Base-by-base conservation (phyloP, 2,888 invertebrate genomes). In the Trachelus iudaicus region DNA sequence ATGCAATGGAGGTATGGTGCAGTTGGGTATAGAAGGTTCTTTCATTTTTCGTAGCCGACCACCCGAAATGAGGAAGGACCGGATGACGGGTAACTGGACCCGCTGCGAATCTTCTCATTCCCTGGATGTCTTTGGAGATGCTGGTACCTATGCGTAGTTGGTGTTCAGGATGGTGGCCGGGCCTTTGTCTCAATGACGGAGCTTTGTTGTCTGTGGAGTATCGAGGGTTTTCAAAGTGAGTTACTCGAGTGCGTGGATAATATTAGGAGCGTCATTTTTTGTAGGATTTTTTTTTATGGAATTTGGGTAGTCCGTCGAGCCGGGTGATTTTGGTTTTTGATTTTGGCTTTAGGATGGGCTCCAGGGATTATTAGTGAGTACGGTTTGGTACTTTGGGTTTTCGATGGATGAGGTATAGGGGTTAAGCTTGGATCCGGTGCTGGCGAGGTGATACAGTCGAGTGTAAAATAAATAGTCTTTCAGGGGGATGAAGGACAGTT, bases 61-160 rank as follows among this genome's bases (percentile, higher is more conserved):
- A 87, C 85, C 87, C 85, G 82, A 87, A 87, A 85, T 82, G 76
- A 77, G 23, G 75, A 74, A 75, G 79, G 79, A 75, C 78, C 77
- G 78, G 73, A 75, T 69, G 75, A 79, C 73, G 75, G 75, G 85
- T 84, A 87, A 87, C 81, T 76, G 80, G 83, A 87, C 77, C 83
- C 79, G 35, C 75, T 31, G 73, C 73, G 76, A 80, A 34, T 74
- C 76, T 23, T 79, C 78, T 23, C 56, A 0, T 56, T 56, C 56
- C 56, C 23, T 56, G 23, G 56, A 23, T 9, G 23, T 56, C 56
- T 23, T 56, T 23, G 23, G 9, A 23, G 23, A 77, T 82, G 79
- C 77, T 77, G 77, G 78, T 80, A 69, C 13, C 56, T 73, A 34
- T 68, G 35, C 76, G 30, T 30, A 11, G 73, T 73, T 35, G 37